Evolutionary conservation across 2,888 invertebrate species (phyloP), one percentile per base, ranked within the genome.

Genomic region (Synergus laeviventris): DNA sequence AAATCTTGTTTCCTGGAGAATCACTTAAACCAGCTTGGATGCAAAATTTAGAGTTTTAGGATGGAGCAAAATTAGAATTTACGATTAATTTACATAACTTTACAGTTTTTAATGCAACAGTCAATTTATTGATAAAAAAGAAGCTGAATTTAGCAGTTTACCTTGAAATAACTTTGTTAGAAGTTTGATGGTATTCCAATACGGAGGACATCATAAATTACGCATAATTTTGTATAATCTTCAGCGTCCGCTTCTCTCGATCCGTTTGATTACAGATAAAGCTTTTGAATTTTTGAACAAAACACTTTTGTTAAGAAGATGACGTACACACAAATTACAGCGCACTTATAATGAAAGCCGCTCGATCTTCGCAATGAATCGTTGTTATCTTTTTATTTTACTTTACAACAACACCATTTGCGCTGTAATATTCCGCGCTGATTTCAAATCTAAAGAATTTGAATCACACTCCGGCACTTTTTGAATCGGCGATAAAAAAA

Each of bases 121-220:
- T 54, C 31, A 45, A 49, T 49, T 49, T 49, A 31, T 21, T 64
- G n/a, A 49, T 70, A 70, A 70, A 70, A 49, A 62, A 54, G 38
- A 14, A 24, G 21, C 12, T 59, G n/a, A 31, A 49, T 31, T 16
- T 36, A 49, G 45, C 49, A 70, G 36, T 54, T 70, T 70, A 70
- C 70, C 70, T 70, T 70, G 70, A 49, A 49, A 12, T 31, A 70
- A 54, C 49, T 49, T 54, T 54, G 36, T 31, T 49, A 36, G 31
- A 70, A 24, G 45, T 70, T 70, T 8, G 21, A 36, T 70, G 70
- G 70, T 70, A 70, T 70, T 70, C 70, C 70, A 70, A 70, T 9
- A 45, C 11, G 24, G 31, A 49, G 49, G 31, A 49, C 70, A 70
- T 70, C 49, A 54, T 49, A 54, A 70, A 70, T 31, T 70, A 49